Evolutionary conservation across 2,113 vertebrate species (phyloP).

Genomic region (Megaleporinus macrocephalus): DNA sequence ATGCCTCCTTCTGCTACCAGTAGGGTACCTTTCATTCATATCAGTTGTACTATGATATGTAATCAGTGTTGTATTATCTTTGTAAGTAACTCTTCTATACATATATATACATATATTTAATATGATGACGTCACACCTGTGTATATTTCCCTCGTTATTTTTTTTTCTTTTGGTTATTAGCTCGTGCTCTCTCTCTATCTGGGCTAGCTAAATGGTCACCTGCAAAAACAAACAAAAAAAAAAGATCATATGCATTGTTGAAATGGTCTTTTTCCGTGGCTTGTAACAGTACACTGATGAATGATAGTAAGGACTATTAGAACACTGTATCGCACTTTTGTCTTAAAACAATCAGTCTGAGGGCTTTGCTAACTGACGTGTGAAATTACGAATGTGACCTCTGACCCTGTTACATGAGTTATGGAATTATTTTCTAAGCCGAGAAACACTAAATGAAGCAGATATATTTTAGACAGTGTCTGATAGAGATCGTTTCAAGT

Average conservation of each 20-base stretch:
- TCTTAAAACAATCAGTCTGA: constrained; percentile 53
- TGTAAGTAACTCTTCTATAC: constrained; percentile 24
- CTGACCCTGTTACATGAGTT: constrained; percentile 15
- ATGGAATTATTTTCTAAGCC: constrained; percentile 40
- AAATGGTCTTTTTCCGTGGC: constrained; percentile 8
- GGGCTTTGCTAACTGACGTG: constrained; percentile 48
- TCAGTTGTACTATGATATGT: constrained; percentile 30
- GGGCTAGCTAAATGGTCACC: constrained; percentile 35
- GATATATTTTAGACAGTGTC: background rate
- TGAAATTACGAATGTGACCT: constrained; percentile 29
- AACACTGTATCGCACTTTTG: constrained; percentile 51
- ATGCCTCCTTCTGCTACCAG: constrained; percentile 19
- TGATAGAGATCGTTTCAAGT: constrained; percentile 22
- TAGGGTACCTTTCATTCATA: constrained; percentile 34
- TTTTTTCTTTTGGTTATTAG: too few species aligned
- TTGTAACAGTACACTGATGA: constrained; percentile 31
- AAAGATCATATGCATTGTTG: constrained; percentile 4
- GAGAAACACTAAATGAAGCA: constrained; percentile 14
- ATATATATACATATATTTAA: constrained; percentile 31
- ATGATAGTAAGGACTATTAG: constrained; percentile 14
- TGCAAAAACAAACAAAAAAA: constrained; percentile 10
- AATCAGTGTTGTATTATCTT: constrained; percentile 32
- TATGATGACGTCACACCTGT: constrained; percentile 10
- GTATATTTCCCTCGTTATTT: constrained; percentile 30
- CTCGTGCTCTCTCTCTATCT: constrained; percentile 6